These are phyloP conservation scores for Eupithecia abbreviata DNA, from an alignment of 2,888 invertebrate genomes.

Conservation along the genomic window DNA sequence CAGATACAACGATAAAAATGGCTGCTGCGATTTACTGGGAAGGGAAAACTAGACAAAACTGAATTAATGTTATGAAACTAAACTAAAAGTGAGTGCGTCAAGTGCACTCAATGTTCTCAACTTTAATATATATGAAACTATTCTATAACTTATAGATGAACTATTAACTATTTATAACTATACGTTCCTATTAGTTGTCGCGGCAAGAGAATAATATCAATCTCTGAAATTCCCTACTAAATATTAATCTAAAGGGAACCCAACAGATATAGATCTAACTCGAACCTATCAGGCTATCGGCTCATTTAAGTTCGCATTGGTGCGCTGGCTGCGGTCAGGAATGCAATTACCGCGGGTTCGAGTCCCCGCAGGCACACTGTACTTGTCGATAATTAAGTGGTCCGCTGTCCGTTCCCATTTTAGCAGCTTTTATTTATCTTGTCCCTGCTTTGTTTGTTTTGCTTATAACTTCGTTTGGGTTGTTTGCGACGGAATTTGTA, in stretches of 20 bases:
- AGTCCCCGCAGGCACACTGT: conserved; percentile 1
- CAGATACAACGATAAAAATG: neutral
- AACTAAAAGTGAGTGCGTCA: neutral
- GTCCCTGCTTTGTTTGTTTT: conserved; percentile 3
- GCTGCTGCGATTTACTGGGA: neutral
- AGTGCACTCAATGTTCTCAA: neutral
- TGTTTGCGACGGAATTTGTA: neutral
- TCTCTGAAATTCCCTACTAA: neutral
- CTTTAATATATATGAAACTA: neutral
- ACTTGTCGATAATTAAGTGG: conserved; percentile 6
- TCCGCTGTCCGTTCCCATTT: neutral
- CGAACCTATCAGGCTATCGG: neutral
- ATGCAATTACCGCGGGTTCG: conserved; percentile 10
- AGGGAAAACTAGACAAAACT: neutral
- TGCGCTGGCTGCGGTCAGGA: conserved; percentile 4
- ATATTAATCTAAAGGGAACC: neutral
- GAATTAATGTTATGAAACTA: neutral
- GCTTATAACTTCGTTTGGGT: neutral
- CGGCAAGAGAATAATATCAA: neutral
- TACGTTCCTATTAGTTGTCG: neutral
- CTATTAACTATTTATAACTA: no score
- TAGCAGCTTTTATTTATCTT: neutral
- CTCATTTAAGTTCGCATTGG: conserved; percentile 6
- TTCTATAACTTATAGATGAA: neutral
- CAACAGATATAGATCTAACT: neutral